phyloP scores from a whole-genome alignment of 2,797 vertebrate species.

The Eidolon dupreanum region DNA sequence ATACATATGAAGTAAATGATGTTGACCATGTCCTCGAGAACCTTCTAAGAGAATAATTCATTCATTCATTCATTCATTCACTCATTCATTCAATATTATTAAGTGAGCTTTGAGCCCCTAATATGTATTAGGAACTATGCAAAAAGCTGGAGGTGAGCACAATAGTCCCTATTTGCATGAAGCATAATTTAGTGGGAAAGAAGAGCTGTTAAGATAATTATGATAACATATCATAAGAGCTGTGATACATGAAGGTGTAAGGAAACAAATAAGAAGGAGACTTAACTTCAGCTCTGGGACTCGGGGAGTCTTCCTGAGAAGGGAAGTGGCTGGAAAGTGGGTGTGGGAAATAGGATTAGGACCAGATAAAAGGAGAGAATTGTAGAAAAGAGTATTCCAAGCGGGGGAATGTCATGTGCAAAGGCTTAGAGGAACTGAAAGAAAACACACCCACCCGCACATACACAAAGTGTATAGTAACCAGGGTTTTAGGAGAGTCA shows the following conservation, averaged over 20 bases:
- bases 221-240: background rate
- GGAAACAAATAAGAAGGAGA: background rate
- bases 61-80: background rate
- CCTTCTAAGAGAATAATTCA: background rate
- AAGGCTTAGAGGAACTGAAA: background rate
- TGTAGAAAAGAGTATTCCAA: background rate
- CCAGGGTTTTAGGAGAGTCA: background rate
- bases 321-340: background rate
- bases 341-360: background rate
- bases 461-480: background rate
- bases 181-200: background rate
- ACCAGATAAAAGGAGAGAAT: background rate
- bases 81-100: background rate
- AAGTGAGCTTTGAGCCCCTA: background rate
- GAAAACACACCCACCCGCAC: background rate
- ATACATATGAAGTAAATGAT: background rate
- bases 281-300: background rate
- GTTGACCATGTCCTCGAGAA: background rate
- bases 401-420: background rate
- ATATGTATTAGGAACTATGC: background rate
- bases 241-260: background rate
- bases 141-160: background rate
- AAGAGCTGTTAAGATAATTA: background rate
- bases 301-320: background rate
- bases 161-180: background rate